Base-by-base conservation (phyloP, 2,888 invertebrate species). In the Dorcus hopei region DNA sequence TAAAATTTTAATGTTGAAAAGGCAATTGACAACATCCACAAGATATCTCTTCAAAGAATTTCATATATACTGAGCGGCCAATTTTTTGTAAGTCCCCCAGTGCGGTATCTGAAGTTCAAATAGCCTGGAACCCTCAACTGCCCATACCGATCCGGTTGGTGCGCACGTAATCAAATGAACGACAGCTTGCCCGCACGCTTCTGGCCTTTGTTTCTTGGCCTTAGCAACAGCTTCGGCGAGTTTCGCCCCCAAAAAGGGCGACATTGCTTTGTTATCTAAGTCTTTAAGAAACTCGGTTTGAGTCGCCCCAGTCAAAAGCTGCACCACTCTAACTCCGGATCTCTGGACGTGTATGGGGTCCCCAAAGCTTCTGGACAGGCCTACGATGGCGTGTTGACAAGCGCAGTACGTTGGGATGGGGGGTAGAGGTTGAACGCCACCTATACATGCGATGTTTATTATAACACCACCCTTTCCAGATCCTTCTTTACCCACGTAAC, bases 391-490 rank as follows among this genome's bases (percentile, higher is more conserved):
- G 39, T 75, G 72, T 61, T 80, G 79, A 9, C 78, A 77, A 2
- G 81, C 77, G 4, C 77, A 73, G 64, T 81, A 78, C 11, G 80
- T 76, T 2, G 83, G 83, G 39, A 79, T 73, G n/a, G 78, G 73
- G 1, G 80, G 75, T 53, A 78, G 70, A 0, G 80, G 74, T 51
- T 74, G 72, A 19, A 60, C 43, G 2, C 83, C 84, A 49, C 78
- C 76, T 6, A 79, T 73, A 11, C 83, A 82, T 1, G 83, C 75
- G 42, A 82, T 72, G 67, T 85, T 84, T 4, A 85, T 74, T 52
- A 85, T 77, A 7, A 80, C 76, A 6, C 83, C 83, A 1, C 83
- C 82, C 38, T 67, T 65, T 8, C 79, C 79, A 5, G 73, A 72
- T 11, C 73, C 74, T 65, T 79, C 75, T 57, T 72, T 76, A 14